Evolutionary conservation across 1,140 invertebrate genomes (phyloP), one percentile per base, ranked within the genome.

Genomic region (Chironomus striatipennis): DNA sequence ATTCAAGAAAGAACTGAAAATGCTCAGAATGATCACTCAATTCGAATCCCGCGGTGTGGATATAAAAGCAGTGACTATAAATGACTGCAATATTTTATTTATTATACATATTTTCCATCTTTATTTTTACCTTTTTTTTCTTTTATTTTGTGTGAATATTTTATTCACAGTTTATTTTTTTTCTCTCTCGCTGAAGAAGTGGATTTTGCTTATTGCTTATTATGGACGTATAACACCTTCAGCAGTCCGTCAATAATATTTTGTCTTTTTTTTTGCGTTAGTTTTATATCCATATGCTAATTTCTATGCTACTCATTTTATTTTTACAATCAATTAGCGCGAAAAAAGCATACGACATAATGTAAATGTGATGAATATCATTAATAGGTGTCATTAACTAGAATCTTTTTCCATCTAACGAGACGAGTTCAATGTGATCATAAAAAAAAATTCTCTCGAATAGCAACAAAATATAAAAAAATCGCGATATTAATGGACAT

Each of bases 21-120:
- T n/a, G n/a, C n/a, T n/a, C n/a, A n/a, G n/a, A n/a, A n/a, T n/a
- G n/a, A n/a, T n/a, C n/a, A n/a, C 7, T 34, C 5, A 34, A 34
- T 34, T 2, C 24, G 24, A 2, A 34, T 2, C 1, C 2, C 1
- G 5, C 24, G 24, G 24, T 34, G 24, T 34, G 24, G 24, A 34
- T 34, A 34, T 15, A 20, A 70, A 18, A 70, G 18, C 17, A 70
- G 65, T 21, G 65, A 12, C 65, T 70, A 70, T 70, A 70, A 70
- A 70, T 70, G 65, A 70, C 65, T 70, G 65, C 65, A 70, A 70
- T 70, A 70, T 20, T 70, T 70, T 70, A 70, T 70, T 70, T 70
- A 20, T 20, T 70, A 20, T 70, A 57, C n/a, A 12, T 12, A 20
- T 70, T 70, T 70, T 21, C 20, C 17, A 70, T 70, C 65, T 70